A percentile compares a stretch with the other conserved stretches of the same genome.
These are phyloP conservation scores for Onchidella celtica DNA, from an alignment of 2,888 invertebrate species.

Conservation along the genomic window DNA sequence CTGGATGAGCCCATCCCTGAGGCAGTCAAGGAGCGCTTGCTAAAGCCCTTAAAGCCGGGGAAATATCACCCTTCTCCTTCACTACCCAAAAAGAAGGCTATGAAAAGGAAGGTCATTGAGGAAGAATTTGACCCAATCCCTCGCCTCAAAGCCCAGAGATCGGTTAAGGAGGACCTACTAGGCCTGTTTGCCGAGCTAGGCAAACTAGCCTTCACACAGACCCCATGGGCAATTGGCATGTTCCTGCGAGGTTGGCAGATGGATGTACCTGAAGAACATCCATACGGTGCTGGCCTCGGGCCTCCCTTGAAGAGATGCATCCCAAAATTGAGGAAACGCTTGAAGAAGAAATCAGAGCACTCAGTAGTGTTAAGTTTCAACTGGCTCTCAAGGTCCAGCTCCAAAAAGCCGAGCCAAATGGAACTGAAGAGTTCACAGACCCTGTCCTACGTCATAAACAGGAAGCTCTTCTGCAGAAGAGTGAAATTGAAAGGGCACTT, in stretches of 20 bases:
- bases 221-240: neutral
- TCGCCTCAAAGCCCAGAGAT: no score
- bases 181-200: no score
- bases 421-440: neutral
- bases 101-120: no score
- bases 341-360: neutral
- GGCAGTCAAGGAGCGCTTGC: no score
- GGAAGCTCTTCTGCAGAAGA: neutral
- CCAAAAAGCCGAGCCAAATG: neutral
- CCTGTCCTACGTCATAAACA: neutral
- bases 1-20: no score
- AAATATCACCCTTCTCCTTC: no score
- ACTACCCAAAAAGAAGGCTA: no score
- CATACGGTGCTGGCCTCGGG: neutral
- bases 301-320: neutral
- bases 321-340: neutral
- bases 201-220: neutral
- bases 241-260: conserved; percentile 5
- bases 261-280: neutral
- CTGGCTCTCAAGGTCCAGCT: neutral
- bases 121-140: no score
- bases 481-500: conserved; percentile 3
- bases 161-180: no score
- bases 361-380: neutral
- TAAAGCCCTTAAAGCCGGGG: no score